These are phyloP conservation scores for Troglohyphantes excavatus DNA, from an alignment of 2,888 invertebrate species.

Conservation along the genomic window DNA sequence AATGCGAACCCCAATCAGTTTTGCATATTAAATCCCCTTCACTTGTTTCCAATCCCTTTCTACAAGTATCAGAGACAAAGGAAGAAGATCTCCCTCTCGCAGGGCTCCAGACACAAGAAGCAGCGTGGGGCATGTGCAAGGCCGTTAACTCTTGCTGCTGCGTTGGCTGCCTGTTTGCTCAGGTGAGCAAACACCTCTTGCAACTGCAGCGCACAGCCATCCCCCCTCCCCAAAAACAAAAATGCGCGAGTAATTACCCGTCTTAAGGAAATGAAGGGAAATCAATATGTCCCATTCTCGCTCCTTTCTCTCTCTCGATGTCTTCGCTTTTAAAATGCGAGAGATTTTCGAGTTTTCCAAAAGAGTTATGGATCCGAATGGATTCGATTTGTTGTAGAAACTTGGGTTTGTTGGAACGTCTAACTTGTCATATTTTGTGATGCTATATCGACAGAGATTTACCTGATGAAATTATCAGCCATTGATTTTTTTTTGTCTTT, in stretches of 20 bases:
- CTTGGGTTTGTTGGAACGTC: too few relatives aligned
- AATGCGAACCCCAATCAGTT: too few relatives aligned
- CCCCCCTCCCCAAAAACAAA: constrained; percentile 58
- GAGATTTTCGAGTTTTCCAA: too few relatives aligned
- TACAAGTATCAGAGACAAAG: too few relatives aligned
- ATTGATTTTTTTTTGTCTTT: too few relatives aligned
- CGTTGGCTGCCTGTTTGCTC: constrained; percentile 34
- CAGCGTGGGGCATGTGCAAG: neutral
- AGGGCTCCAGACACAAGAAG: neutral
- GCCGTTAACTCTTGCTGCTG: constrained; percentile 13
- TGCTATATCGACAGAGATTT: too few relatives aligned
- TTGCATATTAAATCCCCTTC: too few relatives aligned
- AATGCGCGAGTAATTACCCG: constrained; percentile 73
- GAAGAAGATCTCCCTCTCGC: neutral
- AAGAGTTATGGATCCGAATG: too few relatives aligned
- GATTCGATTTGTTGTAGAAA: too few relatives aligned
- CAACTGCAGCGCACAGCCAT: neutral
- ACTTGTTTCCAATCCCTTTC: too few relatives aligned
- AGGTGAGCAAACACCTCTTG: constrained; percentile 74
- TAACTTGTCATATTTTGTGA: too few relatives aligned
- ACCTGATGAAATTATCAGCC: too few relatives aligned
- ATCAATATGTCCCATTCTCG: constrained; percentile 58
- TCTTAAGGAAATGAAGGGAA: constrained; percentile 75
- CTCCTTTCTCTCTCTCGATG: neutral
- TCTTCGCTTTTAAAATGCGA: constrained; percentile 3